Evolutionary conservation across 2,113 vertebrate genomes (phyloP), one percentile per base, ranked within the genome.

Genomic region (Taurulus bubalis): DNA sequence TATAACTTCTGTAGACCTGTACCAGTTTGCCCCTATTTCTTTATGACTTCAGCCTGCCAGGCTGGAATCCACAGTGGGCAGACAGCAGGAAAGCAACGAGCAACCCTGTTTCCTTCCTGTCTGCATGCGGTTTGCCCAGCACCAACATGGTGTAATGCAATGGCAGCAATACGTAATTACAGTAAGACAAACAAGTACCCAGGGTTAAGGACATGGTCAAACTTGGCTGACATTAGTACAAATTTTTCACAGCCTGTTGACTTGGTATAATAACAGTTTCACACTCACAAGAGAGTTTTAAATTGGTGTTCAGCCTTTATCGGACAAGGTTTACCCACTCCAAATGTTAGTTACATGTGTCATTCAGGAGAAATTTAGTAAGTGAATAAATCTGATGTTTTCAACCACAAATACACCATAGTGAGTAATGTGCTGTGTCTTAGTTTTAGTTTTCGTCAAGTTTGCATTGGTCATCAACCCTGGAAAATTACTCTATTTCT

Each of bases 31-130:
- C 62, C 38, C 26, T 66, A 22, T 56, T 64, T 62, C 66, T 63
- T 11, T 9, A 49, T 58, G 75, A 74, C 38, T 55, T 36, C 20
- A 36, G 34, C 12, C 34, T 40, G 6, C 63, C 58, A 51, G 91
- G 86, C 79, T 75, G 90, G 59, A 91, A 91, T 92, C 90, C 91
- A 71, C 75, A 49, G 84, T 81, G 77, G 79, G 63, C 78, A 80
- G 87, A 88, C 87, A 62, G 72, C 84, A 86, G 91, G 88, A 90
- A 93, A 76, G 56, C 32, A 12, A 64, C 10, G 6, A 65, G 56
- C 47, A 70, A 64, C 83, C 15, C 32, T 22, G 79, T 80, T 91
- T 92, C 90, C 89, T 94, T 93, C 88, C 91, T 16, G 59, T 80
- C 74, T 77, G 55, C 20, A 22, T 45, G 51, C 53, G 71, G 40